A percentile compares a stretch with the other conserved stretches of the same genome.
phyloP scores from a whole-genome alignment of 2,888 invertebrate genomes.

The Amiota mariae region DNA sequence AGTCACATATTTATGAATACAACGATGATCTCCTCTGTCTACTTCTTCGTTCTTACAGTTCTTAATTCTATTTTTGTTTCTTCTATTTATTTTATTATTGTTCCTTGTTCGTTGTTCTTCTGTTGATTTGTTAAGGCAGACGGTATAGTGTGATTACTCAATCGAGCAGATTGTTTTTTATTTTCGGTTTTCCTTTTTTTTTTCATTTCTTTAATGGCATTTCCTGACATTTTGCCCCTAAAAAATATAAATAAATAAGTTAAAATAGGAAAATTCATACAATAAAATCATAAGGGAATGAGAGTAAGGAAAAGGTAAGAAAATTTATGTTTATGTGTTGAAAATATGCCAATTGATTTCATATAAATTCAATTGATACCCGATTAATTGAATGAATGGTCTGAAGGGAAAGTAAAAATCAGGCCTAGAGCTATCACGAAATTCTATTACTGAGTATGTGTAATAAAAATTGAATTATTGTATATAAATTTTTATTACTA shows the following conservation, averaged over 20 bases:
- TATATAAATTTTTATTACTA: conserved; percentile 13
- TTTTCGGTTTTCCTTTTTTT: conserved; percentile 42
- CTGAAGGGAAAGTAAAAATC: not conserved
- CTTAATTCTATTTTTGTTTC: not conserved
- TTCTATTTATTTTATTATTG: not conserved
- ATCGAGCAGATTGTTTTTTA: conserved; percentile 36
- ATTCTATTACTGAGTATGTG: not conserved
- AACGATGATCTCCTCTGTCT: not conserved
- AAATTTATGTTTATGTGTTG: conserved; percentile 63
- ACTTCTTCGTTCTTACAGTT: too few relatives aligned
- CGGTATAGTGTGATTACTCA: conserved; percentile 15
- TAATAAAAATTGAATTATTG: not conserved
- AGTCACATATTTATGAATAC: conserved; percentile 59
- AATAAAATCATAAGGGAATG: not conserved
- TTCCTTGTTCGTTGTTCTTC: not conserved
- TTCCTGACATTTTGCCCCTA: conserved; percentile 18
- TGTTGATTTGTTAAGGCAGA: not conserved
- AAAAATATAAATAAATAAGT: not conserved
- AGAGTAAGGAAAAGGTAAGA: conserved; percentile 4
- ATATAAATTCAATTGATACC: conserved; percentile 36
- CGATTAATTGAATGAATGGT: conserved; percentile 42
- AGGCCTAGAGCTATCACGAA: not conserved
- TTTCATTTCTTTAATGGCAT: conserved; percentile 47
- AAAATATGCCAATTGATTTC: conserved; percentile 58
- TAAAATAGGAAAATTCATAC: not conserved